Evolutionary conservation across 2,797 vertebrate species (phyloP), one percentile per base, ranked within the genome.

Genomic region (Melopsittacus undulatus): DNA sequence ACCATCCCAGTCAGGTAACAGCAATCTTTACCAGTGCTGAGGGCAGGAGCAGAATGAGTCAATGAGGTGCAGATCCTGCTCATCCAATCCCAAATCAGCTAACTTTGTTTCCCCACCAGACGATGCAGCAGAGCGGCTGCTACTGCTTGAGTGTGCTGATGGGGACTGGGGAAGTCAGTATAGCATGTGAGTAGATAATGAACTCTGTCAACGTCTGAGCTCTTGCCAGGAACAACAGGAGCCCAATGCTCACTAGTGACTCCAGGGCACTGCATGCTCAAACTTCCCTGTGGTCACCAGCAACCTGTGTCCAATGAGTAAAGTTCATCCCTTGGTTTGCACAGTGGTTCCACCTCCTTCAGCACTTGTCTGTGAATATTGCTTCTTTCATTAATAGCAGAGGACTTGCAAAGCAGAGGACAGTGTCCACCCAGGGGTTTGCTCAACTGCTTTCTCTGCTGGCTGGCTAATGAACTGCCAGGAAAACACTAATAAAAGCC

Each of bases 1-100:
- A 22, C 21, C 11, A 30, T 51, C 32, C 16, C 13, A 7, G 0
- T 7, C 0, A 0, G 12, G 11, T 38, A 56, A 36, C 14, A 52
- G 40, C 10, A 1, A 0, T 29, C 48, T 87, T 46, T 46, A 30
- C 21, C 9, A 19, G 32, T 22, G 66, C 29, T 12, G 32, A 62
- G 22, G 26, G 51, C 11, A 52, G 32, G 36, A 80, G 36, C 29
- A 69, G 24, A 4, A 69, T 46, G 5, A 27, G 22, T 43, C 19
- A 22, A 11, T 15, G 21, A 46, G 27, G 13, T 49, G 52, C 52
- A 59, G 48, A 24, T 59, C 57, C 16, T 59, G 34, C 45, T 76
- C 5, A 1, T 46, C 61, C 61, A 52, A 57, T 46, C 34, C 30
- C 54, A 57, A 34, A 38, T 46, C 7, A 51, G 29, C 21, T 69